Conservation (phyloP, 2,888 invertebrate species). For the Pandemis cinnamomeana region DNA sequence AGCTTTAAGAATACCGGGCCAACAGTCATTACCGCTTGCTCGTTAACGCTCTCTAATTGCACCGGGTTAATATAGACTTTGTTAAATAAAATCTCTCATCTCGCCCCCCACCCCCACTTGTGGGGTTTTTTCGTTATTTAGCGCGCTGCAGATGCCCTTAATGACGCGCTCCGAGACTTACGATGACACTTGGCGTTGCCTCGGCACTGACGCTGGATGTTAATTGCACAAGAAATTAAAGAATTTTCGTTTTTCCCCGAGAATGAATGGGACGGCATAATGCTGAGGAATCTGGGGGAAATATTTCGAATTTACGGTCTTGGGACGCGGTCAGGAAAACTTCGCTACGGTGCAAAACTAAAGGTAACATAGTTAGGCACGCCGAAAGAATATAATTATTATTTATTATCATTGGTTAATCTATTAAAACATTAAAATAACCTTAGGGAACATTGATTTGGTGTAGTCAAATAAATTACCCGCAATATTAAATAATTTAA, state of each 20-base stretch:
- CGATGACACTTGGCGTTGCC: constrained; percentile 82
- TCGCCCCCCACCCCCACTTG: constrained; percentile 54
- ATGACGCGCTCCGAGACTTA: constrained; percentile 84
- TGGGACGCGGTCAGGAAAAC: background rate
- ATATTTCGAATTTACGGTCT: constrained; percentile 51
- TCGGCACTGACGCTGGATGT: constrained; percentile 62
- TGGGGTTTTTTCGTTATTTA: constrained; percentile 80
- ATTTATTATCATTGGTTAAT: background rate
- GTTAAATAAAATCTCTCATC: constrained; percentile 85
- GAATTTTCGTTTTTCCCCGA: constrained; percentile 75
- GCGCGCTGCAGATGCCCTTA: constrained; percentile 83
- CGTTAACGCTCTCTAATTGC: constrained; percentile 84
- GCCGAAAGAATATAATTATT: background rate
- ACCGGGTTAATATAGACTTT: constrained; percentile 85
- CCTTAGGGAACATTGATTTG: background rate
- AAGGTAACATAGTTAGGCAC: background rate
- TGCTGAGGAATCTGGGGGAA: constrained; percentile 52
- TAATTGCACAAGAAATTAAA: constrained; percentile 82
- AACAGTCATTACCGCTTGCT: constrained; percentile 80
- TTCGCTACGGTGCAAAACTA: background rate
- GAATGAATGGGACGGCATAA: constrained; percentile 72
- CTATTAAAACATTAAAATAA: background rate
- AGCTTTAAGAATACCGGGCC: constrained; percentile 65
- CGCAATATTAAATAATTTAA: constrained; percentile 35
- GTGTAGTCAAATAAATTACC: constrained; percentile 7